Base-by-base conservation (phyloP, 1,140 invertebrate species). In the Neuroterus valhalla region DNA sequence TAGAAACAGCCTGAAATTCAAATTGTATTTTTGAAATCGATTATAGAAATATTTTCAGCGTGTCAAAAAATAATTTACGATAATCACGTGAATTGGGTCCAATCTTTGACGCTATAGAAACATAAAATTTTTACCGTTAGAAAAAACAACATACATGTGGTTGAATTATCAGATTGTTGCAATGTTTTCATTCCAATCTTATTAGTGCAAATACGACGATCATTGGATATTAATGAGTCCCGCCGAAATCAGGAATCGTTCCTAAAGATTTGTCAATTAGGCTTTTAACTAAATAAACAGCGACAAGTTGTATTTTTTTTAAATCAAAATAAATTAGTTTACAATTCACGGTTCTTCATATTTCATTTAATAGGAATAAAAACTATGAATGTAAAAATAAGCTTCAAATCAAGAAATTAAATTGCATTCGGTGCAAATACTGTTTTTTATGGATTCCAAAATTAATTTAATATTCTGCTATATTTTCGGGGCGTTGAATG, bases 301-400 rank as follows among this genome's bases (percentile, higher is more conserved):
- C 10, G 31, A n/a, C n/a, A n/a, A n/a, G n/a, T 48, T 48, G 46
- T 48, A 48, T 48, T 48, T 48, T 48, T 48, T 48, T 48, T 17
- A 17, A 52, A 52, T 52, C 50, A 21, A 52, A 52, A 52, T 52
- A 52, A 52, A 52, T 52, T 52, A 52, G 50, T 52, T n/a, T 12
- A 19, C 8, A 23, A 52, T 19, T 38, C 31, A 52, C 21, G 6
- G 17, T 76, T 66, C 14, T 68, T 70, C 11, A 70, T 68, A 26
- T 42, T 62, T 73, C 74, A 38, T n/a, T n/a, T n/a, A n/a, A n/a
- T n/a, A n/a, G n/a, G n/a, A n/a, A n/a, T n/a, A n/a, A n/a, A n/a
- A 8, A 38, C 10, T 38, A 38, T 38, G 10, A 1, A 38, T 38
- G 1, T 8, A 3, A 38, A 8, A 10, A 38, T 38, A 38, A 38